A percentile compares a stretch with the other conserved stretches of the same genome.
Evolutionary conservation across 2,113 vertebrate species (phyloP).

Genomic region (Vimba vimba): DNA sequence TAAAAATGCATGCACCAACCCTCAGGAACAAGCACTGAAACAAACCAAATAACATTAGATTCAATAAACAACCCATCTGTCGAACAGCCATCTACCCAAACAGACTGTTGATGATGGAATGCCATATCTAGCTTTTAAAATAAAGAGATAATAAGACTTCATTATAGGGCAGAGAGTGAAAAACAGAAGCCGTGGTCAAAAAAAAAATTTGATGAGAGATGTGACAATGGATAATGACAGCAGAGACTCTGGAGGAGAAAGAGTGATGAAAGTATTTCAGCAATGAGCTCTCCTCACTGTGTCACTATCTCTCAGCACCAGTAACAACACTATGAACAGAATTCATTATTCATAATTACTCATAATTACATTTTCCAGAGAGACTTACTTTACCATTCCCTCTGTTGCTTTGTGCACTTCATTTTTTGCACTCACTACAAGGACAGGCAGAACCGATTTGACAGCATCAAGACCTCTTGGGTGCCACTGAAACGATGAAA

Average conservation of each 20-base stretch:
- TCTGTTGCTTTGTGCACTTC: conserved; percentile 28
- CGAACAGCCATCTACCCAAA: neutral
- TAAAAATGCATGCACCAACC: neutral
- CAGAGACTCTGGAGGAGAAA: conserved; percentile 28
- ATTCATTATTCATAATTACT: conserved; percentile 43
- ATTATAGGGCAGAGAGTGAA: neutral
- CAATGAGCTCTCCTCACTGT: neutral
- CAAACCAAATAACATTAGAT: neutral
- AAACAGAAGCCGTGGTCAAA: neutral
- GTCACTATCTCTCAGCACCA: neutral
- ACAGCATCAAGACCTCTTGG: conserved; percentile 17
- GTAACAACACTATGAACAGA: conserved; percentile 12
- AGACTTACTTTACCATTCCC: conserved; percentile 21
- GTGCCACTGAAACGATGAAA: neutral
- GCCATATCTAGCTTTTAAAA: neutral
- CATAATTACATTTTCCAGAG: conserved; percentile 42
- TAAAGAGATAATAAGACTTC: conserved; percentile 15
- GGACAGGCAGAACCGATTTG: conserved; percentile 11
- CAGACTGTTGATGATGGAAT: neutral
- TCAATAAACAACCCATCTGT: neutral
- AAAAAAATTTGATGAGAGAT: conserved; percentile 40
- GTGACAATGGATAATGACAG: conserved; percentile 42
- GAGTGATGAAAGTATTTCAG: conserved; percentile 44
- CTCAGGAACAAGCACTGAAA: neutral
- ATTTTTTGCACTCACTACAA: conserved; percentile 27